Base-by-base conservation (phyloP, 2,113 vertebrate genomes). In the Eublepharis macularius region DNA sequence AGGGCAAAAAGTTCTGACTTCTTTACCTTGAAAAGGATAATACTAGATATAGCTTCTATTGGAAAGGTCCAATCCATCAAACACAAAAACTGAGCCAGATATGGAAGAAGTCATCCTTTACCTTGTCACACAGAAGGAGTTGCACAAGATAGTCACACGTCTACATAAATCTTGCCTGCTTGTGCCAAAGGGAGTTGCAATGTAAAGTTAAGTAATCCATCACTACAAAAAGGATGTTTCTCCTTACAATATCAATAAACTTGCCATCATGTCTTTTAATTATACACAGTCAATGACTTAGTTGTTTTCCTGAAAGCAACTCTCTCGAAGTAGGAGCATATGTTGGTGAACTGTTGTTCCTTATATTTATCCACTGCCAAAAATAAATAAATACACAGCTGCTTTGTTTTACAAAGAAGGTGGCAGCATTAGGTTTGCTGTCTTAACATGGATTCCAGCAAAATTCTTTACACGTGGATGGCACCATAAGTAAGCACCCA, bases 1-100 rank as follows among this genome's bases (percentile, higher is more conserved):
- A 95, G 91, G 90, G 70, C 92, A 95, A 90, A 93, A 95, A 80
- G 68, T 94, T 94, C 88, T 75, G 36, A 81, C 43, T 88, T 36
- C 82, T 75, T 83, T 85, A 82, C 91, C 86, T 93, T 92, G 85
- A 87, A 41, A 92, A 94, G 90, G 92, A 95, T 51, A 84, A 86
- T 88, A 41, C 1, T 47, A 69, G 78, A 81, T 95, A 94, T 92
- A 96, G 69, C 90, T 91, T 91, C 66, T n/a, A 70, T 45, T 90
- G 81, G 91, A 97, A 79, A 91, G 93, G 89, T 92, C 89, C 85
- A 81, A 96, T 96, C 92, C 82, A 95, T 96, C 95, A 97, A 92
- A 70, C 76, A 83, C 82, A 91, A 94, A 96, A 96, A 94, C 87
- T 92, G 91, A 95, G 94, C 80, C 89, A 66, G 68, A 93, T 95